These are phyloP conservation scores for Zaprionus nigranus DNA, from an alignment of 1,140 invertebrate species.

Conservation along the genomic window DNA sequence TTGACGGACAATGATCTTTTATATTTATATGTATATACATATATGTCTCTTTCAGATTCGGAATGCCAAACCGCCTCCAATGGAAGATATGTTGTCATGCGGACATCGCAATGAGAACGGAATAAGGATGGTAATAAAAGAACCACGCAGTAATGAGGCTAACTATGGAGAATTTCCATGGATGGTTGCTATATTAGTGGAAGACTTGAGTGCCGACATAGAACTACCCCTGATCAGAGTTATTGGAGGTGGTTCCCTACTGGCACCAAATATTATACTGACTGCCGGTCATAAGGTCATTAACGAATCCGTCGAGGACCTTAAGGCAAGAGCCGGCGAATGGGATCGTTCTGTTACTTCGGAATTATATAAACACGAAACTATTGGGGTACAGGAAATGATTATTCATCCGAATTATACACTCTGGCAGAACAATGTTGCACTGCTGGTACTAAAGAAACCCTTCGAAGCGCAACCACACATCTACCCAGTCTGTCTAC, in stretches of 20 bases:
- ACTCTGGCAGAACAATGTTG: conserved; percentile 85
- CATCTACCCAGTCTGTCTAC: conserved; percentile 88
- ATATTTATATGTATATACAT: not conserved
- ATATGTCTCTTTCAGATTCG: not conserved
- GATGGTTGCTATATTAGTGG: conserved; percentile 92
- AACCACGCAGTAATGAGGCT: conserved; percentile 78
- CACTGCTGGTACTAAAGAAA: conserved; percentile 86
- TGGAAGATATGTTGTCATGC: not conserved
- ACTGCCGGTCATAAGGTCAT: conserved; percentile 88
- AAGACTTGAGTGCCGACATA: conserved; percentile 85
- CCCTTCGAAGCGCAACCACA: conserved; percentile 86
- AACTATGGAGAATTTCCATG: conserved; percentile 92
- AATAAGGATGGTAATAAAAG: not conserved
- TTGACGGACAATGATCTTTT: not conserved
- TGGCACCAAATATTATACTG: conserved; percentile 87
- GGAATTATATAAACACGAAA: conserved; percentile 87
- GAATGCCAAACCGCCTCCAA: not conserved
- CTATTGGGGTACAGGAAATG: conserved; percentile 85
- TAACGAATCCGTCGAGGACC: conserved; percentile 83
- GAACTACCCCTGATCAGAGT: conserved; percentile 85
- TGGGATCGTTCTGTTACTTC: conserved; percentile 88
- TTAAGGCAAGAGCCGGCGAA: conserved; percentile 89
- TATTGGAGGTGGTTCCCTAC: conserved; percentile 89
- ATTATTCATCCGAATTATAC: conserved; percentile 85
- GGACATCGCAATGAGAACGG: conserved; percentile 19